Conservation (phyloP, 2,888 invertebrate species). For the Ennomos erosarius region DNA sequence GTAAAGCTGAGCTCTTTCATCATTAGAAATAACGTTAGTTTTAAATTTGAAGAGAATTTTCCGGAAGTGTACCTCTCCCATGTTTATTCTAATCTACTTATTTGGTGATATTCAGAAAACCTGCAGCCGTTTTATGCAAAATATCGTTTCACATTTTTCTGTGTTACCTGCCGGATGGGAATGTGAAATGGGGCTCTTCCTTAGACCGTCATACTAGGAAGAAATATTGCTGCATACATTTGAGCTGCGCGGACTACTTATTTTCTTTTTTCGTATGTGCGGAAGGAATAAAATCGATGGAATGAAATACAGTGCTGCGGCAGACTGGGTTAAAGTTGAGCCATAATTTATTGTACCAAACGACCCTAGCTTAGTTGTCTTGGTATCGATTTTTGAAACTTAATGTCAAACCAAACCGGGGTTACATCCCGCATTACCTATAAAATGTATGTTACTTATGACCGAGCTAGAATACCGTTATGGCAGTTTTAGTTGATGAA, state of each 20-base stretch:
- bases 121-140: neutral
- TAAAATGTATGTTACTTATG: too few relatives aligned
- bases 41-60: constrained; percentile 3
- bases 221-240: constrained; percentile 9
- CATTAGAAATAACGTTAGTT: constrained; percentile 3
- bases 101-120: neutral
- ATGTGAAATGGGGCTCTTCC: constrained; percentile 6
- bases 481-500: too few relatives aligned
- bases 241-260: constrained; percentile 2
- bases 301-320: constrained; percentile 1
- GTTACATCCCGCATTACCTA: too few relatives aligned
- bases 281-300: constrained; percentile 1
- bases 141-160: constrained; percentile 4
- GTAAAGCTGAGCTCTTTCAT: constrained; percentile 4
- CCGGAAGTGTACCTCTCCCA: neutral
- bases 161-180: constrained; percentile 5
- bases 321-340: constrained; percentile 1
- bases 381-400: too few relatives aligned
- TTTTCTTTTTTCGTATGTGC: neutral
- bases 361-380: too few relatives aligned
- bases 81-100: too few relatives aligned
- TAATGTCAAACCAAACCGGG: too few relatives aligned
- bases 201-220: neutral
- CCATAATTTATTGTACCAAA: too few relatives aligned
- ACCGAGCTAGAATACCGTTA: too few relatives aligned